Conservation (phyloP, 2,113 vertebrate species). For the Myotis yumanensis region DNA sequence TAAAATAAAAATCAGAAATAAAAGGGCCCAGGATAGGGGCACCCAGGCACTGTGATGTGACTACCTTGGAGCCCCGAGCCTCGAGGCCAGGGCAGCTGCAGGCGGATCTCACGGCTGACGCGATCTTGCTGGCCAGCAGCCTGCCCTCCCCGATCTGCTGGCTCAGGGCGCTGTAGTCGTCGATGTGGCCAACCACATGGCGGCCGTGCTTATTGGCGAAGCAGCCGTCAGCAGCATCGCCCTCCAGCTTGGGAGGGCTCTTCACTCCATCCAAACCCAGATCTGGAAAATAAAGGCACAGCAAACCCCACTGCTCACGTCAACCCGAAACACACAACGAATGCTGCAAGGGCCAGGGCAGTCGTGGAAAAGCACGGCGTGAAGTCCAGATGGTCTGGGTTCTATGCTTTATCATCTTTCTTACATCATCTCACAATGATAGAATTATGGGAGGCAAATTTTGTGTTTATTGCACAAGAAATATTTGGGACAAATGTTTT, state of each 20-base stretch:
- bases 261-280: background rate
- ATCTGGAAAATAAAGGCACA: constrained; percentile 67
- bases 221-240: constrained; percentile 77
- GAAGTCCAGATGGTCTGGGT: background rate
- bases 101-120: constrained; percentile 70
- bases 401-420: background rate
- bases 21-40: background rate
- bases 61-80: constrained; percentile 80
- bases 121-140: constrained; percentile 84
- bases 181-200: constrained; percentile 83
- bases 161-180: constrained; percentile 88
- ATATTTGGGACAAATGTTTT: background rate
- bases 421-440: background rate
- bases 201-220: constrained; percentile 79
- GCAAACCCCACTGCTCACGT: background rate
- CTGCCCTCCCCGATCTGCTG: constrained; percentile 88
- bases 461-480: background rate
- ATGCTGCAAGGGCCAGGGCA: background rate
- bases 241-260: constrained; percentile 83
- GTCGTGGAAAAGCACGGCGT: background rate
- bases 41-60: background rate
- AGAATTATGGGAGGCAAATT: background rate
- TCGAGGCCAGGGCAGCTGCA: constrained; percentile 65
- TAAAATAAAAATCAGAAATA: background rate
- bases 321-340: background rate